A percentile compares a stretch with the other conserved stretches of the same genome.
Conservation (phyloP, 2,888 invertebrate species). For the Eledona agricola region DNA sequence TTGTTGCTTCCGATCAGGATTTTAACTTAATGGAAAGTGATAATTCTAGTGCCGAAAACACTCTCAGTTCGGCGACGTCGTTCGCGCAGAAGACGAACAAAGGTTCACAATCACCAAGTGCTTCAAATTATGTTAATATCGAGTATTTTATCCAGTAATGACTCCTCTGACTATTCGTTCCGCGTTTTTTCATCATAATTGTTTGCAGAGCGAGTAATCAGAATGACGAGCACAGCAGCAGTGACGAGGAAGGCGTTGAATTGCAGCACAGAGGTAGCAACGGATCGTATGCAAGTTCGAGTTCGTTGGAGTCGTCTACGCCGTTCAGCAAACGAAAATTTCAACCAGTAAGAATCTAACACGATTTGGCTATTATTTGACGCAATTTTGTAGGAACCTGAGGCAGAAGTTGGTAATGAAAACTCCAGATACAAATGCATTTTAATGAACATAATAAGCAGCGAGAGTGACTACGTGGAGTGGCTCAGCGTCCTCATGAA, state of each 20-base stretch:
- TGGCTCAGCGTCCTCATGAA: constrained; percentile 89
- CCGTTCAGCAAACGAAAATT: constrained; percentile 62
- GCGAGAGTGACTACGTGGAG: constrained; percentile 90
- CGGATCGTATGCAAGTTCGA: constrained; percentile 62
- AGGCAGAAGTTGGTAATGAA: constrained; percentile 70
- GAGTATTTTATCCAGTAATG: constrained; percentile 89
- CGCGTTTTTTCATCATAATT: neutral
- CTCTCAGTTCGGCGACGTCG: constrained; percentile 69
- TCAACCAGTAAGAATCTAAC: constrained; percentile 47
- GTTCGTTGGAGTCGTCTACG: constrained; percentile 64
- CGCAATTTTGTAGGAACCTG: constrained; percentile 64
- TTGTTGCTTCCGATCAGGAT: constrained; percentile 70
- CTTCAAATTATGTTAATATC: constrained; percentile 91
- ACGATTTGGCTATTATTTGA: neutral
- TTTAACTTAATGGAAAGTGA: constrained; percentile 58
- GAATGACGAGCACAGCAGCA: constrained; percentile 54
- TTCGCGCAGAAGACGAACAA: constrained; percentile 53
- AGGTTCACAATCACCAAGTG: constrained; percentile 81
- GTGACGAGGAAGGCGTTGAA: constrained; percentile 63
- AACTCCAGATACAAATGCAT: constrained; percentile 89
- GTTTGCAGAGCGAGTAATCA: constrained; percentile 49
- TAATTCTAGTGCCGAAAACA: constrained; percentile 74
- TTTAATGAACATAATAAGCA: constrained; percentile 88
- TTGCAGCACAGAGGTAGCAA: constrained; percentile 58
- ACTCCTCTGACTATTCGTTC: constrained; percentile 48